Evolutionary conservation across 1,140 invertebrate genomes (phyloP).

Genomic region (Hirudo medicinalis): DNA sequence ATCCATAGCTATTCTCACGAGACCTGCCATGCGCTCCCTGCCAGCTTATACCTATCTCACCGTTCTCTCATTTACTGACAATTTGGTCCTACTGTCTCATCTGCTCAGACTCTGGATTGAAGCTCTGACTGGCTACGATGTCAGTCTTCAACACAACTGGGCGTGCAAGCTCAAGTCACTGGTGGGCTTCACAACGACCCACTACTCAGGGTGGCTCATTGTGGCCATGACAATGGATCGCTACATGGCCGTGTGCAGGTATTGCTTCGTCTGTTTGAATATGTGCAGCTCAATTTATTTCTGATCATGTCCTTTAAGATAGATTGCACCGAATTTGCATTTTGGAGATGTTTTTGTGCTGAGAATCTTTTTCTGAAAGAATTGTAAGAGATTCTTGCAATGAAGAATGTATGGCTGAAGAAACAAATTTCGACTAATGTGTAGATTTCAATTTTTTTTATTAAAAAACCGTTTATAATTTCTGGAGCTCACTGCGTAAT

Average conservation of each 20-base stretch:
- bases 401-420: too few relatives aligned
- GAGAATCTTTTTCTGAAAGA: too few relatives aligned
- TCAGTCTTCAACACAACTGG: constrained; percentile 12
- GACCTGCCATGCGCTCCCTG: constrained; percentile 21
- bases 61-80: constrained; percentile 27
- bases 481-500: too few relatives aligned
- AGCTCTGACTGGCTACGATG: constrained; percentile 20
- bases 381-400: too few relatives aligned
- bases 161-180: constrained; percentile 22
- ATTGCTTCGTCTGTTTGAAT: too few relatives aligned
- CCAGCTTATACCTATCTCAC: constrained; percentile 25
- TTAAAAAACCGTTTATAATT: too few relatives aligned
- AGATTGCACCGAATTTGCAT: background rate
- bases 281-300: too few relatives aligned
- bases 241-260: constrained; percentile 34
- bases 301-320: too few relatives aligned
- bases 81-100: constrained; percentile 24
- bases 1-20: constrained; percentile 24
- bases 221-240: constrained; percentile 39
- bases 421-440: too few relatives aligned
- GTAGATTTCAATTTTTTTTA: too few relatives aligned
- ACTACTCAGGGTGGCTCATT: constrained; percentile 39
- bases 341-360: background rate
- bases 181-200: constrained; percentile 29
- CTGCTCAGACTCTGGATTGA: constrained; percentile 23